Evolutionary conservation across 2,888 invertebrate genomes (phyloP), one percentile per base, ranked within the genome.

Genomic region (Oligia latruncula): DNA sequence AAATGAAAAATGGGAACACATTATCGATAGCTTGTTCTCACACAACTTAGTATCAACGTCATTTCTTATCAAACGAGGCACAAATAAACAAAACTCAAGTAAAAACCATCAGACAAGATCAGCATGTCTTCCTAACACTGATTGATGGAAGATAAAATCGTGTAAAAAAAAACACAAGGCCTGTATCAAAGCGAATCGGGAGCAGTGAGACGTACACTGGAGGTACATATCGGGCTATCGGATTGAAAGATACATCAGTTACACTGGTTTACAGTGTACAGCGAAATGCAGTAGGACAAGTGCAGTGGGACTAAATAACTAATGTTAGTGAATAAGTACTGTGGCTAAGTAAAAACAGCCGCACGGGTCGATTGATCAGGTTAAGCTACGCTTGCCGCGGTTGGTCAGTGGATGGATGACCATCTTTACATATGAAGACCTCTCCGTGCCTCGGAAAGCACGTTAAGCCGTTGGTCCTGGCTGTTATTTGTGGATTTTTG

Each of bases 91-190:
- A 65, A 80, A 80, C 78, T 77, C 58, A 46, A 83, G 73, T 86
- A 74, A 78, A 74, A 74, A 77, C 68, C 77, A 73, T 76, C 75
- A 83, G 68, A 73, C 80, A 55, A 82, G 79, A 82, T 84, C 78
- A 84, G 64, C 70, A 65, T 83, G 87, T 88, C 85, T 70, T 70
- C 35, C 77, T 80, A 87, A 87, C 79, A 80, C 86, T 90, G 91
- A 91, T 92, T 91, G 90, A 91, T 92, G 86, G 79, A 73, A 90
- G 86, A 91, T 89, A 91, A 89, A 91, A 88, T 87, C 87, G 86
- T 80, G 80, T 81, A 88, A 87, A 88, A 89, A 89, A 76, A 82
- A 89, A 67, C 60, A 78, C 82, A 88, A 89, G 87, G 84, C 81
- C 76, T 79, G 66, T 91, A 90, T 91, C 90, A 90, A 90, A 92